Base-by-base conservation (phyloP, 2,888 invertebrate genomes). In the Plagiodera versicolora region DNA sequence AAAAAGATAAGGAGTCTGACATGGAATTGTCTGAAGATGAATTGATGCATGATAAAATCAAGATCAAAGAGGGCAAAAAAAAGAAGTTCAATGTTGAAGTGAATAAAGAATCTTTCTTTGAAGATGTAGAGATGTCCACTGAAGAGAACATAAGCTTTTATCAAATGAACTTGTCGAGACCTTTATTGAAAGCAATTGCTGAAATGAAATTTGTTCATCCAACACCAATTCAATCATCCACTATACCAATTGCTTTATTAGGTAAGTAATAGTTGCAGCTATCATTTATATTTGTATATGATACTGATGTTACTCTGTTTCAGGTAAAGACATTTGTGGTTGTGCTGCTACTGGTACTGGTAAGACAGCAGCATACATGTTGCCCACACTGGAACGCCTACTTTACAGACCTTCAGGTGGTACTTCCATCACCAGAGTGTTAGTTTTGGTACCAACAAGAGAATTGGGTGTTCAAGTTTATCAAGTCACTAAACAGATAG, bases 341-440 rank as follows among this genome's bases (percentile, higher is more conserved):
- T 99, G 98, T 83, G 98, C 99, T 24, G 97, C 98, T 0, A 99
- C 98, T 0, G 99, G 99, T 54, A 91, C 94, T 6, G 98, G 98
- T 56, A 99, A 99, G 85, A 99, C 99, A 0, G 97, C 96, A 0
- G 98, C 99, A 0, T 99, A 98, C 80, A 98, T 99, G 94, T 81
- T 99, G 70, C 99, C 99, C 0, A 95, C 97, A 1, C 77, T 99
- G 55, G 99, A 99, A 81, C 85, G 98, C 65, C 84, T 99, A 63
- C 80, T 98, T 10, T 98, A 93, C 79, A 89, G 92, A 69, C 91
- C 96, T 0, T 83, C 87, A 32, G 88, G 80, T 71, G 73, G 73
- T 6, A 84, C 83, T 75, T 86, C 86, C 46, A 86, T 86, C 1
- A 92, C 92, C 0, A 81, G 95, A 67, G 98, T 99, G 0, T 81